Base-by-base conservation (phyloP, 1,140 invertebrate genomes). In the Antheraea pernyi region DNA sequence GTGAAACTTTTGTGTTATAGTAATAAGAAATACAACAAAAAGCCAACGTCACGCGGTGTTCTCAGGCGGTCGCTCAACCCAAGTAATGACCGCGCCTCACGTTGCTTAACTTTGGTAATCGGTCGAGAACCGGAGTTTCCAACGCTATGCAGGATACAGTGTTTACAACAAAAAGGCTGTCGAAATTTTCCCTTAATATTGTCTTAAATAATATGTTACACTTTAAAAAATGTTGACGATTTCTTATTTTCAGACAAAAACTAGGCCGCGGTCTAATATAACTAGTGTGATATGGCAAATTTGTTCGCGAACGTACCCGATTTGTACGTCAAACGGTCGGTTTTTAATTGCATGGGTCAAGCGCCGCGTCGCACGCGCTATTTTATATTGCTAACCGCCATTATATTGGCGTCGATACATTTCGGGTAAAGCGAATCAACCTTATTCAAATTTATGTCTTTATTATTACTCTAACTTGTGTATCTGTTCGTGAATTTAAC, bases 321-420 rank as follows among this genome's bases (percentile, higher is more conserved):
- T 91, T 84, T 85, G 80, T 82, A 78, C 81, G 83, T 71, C 82
- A 81, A 85, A 84, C 78, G 86, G 81, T 72, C 74, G 83, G 83
- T 91, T 91, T 91, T 91, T 86, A 89, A 91, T 89, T 73, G 82
- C 73, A 67, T 74, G 73, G 87, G 89, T 89, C 86, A 88, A 82
- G 39, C 39, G 11, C 13, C 0, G 71, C 75, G 69, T 70, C 75
- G 78, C 85, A 85, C 83, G 81, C 82, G 84, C 79, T 76, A 70
- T 70, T 73, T 83, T 78, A 83, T 84, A 81, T 67, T 73, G 74
- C 64, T 75, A 74, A 71, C 46, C 62, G 67, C 69, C 67, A 69
- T 75, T 71, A 59, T 58, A 67, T 71, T 75, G 67, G 68, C 66
- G 53, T 70, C 61, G 10, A 42, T 53, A 59, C 19, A 65, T 65